These are phyloP conservation scores for Pardalotus punctatus DNA, from an alignment of 2,113 vertebrate genomes.

Conservation along the genomic window DNA sequence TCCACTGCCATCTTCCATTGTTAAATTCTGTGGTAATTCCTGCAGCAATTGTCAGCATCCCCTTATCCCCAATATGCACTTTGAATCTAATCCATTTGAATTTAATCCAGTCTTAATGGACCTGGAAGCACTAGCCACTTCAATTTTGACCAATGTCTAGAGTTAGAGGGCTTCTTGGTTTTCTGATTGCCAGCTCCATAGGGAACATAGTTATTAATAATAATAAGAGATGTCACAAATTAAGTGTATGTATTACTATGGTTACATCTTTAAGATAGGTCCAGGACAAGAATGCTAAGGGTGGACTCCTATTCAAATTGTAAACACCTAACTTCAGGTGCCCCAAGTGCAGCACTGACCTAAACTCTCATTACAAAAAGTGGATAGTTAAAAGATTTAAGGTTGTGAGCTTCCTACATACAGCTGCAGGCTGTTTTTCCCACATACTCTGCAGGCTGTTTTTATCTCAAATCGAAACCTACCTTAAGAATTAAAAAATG, in stretches of 20 bases:
- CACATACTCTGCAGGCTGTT: background rate
- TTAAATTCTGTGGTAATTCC: background rate
- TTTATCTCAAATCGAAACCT: background rate
- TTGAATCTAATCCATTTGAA: background rate
- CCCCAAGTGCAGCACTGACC: background rate
- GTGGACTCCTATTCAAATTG: background rate
- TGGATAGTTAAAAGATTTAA: background rate
- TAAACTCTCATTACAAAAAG: background rate
- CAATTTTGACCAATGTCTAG: background rate
- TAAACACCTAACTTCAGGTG: too few relatives aligned
- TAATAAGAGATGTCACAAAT: background rate
- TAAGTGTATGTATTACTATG: background rate
- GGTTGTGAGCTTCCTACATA: background rate
- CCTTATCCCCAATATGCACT: background rate
- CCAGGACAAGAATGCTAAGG: background rate
- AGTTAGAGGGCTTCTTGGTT: background rate
- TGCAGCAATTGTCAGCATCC: background rate
- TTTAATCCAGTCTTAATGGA: background rate
- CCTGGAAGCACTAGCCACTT: background rate
- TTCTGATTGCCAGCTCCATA: background rate
- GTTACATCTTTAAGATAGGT: background rate
- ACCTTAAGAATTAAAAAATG: background rate
- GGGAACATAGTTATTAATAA: background rate
- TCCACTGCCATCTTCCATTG: background rate
- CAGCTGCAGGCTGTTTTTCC: background rate